These are phyloP conservation scores for Heliconius melpomene DNA, from an alignment of 1,140 invertebrate genomes.

Conservation along the genomic window DNA sequence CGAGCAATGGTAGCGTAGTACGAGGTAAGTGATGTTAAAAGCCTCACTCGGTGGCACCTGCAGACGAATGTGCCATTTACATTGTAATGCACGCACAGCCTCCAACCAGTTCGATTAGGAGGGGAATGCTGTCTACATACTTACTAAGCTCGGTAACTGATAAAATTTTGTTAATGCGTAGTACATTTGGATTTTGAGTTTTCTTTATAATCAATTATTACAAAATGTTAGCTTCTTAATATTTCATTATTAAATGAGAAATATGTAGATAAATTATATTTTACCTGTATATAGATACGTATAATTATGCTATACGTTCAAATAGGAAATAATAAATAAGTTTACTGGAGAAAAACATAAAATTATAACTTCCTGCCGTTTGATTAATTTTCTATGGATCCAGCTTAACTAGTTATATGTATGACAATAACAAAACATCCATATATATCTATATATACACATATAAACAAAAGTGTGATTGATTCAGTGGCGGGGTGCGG, in stretches of 20 bases:
- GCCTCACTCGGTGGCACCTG: slow-evolving; percentile 56
- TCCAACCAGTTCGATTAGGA: slow-evolving; percentile 72
- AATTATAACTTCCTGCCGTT: background rate
- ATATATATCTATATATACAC: slow-evolving; percentile 18
- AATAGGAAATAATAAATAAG: background rate
- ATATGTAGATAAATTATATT: background rate
- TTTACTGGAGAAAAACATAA: background rate
- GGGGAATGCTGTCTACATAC: slow-evolving; percentile 70
- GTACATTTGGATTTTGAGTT: slow-evolving; percentile 5
- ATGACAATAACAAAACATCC: slow-evolving; percentile 52
- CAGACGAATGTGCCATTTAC: slow-evolving; percentile 74
- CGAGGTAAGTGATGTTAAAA: slow-evolving; percentile 49
- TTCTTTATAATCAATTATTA: background rate
- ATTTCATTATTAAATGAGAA: background rate
- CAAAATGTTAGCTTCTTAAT: background rate
- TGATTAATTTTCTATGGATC: slow-evolving; percentile 14
- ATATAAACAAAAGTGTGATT: slow-evolving; percentile 62
- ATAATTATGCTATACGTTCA: background rate
- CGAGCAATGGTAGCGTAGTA: slow-evolving; percentile 46
- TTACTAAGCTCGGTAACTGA: slow-evolving; percentile 45
- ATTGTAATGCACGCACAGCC: slow-evolving; percentile 72
- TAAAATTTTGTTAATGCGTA: slow-evolving; percentile 47
- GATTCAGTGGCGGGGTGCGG: slow-evolving; percentile 53
- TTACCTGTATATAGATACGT: background rate
- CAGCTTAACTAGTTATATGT: slow-evolving; percentile 21